These are phyloP conservation scores for Danaus melanippus DNA, from an alignment of 1,140 invertebrate genomes.

Conservation along the genomic window DNA sequence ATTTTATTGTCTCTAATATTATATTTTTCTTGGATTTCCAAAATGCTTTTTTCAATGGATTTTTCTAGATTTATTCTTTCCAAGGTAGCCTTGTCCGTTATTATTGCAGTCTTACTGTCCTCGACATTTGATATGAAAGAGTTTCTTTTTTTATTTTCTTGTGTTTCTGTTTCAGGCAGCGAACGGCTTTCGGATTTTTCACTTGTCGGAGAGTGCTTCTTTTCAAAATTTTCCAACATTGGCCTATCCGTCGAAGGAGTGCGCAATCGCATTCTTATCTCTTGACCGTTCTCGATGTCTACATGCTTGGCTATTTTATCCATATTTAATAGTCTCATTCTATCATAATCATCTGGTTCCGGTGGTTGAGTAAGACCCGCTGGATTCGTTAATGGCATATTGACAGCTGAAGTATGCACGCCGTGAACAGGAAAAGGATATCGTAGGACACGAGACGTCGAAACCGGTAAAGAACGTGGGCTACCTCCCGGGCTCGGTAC, in stretches of 20 bases:
- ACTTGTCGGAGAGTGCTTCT: slow-evolving; percentile 15
- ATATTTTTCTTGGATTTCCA: slow-evolving; percentile 17
- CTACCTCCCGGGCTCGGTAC: slow-evolving; percentile 50
- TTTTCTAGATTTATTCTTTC: slow-evolving; percentile 8
- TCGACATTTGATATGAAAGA: slow-evolving; percentile 15
- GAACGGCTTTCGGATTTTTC: slow-evolving; percentile 11
- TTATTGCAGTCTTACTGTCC: slow-evolving; percentile 3
- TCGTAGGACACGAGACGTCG: slow-evolving; percentile 77
- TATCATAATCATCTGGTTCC: slow-evolving; percentile 60
- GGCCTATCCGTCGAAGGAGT: slow-evolving; percentile 45
- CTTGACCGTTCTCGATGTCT: slow-evolving; percentile 36
- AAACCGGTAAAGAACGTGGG: slow-evolving; percentile 64
- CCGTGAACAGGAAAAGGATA: slow-evolving; percentile 83
- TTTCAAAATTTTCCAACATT: slow-evolving; percentile 17
- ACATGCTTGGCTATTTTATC: slow-evolving; percentile 34
- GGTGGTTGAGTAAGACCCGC: slow-evolving; percentile 47
- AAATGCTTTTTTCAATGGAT: slow-evolving; percentile 13
- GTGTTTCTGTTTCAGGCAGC: slow-evolving; percentile 11
- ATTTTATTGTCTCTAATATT: slow-evolving; percentile 15
- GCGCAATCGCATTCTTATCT: slow-evolving; percentile 34
- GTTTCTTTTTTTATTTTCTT: slow-evolving; percentile 20
- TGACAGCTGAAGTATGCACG: slow-evolving; percentile 64
- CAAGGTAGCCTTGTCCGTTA: not conserved
- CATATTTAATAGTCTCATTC: slow-evolving; percentile 18
- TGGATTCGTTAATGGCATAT: slow-evolving; percentile 35